Percentiles rank a stretch among this genome's conserved stretches.
These are phyloP conservation scores for Eretmochelys imbricata DNA, from an alignment of 2,113 vertebrate species.

Conservation along the genomic window DNA sequence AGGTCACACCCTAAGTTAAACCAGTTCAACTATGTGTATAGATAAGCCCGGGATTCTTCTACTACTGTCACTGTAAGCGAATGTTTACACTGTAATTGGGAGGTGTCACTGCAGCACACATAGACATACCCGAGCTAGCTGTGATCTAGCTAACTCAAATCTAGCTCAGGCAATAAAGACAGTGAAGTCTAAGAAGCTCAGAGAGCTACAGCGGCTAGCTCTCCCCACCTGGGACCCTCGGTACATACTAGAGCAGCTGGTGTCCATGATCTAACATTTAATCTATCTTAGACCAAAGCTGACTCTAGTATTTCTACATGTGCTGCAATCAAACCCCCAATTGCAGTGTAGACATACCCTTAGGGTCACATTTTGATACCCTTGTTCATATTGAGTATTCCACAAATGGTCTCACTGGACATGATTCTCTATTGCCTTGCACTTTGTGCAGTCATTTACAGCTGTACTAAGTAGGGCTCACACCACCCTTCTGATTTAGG, in stretches of 20 bases:
- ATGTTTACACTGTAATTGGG: background rate
- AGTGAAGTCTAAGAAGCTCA: background rate
- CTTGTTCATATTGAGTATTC: background rate
- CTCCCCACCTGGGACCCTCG: background rate
- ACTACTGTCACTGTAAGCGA: background rate
- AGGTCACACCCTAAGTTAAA: background rate
- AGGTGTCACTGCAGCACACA: background rate
- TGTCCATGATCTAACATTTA: background rate
- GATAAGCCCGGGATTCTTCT: background rate
- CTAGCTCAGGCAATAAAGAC: background rate
- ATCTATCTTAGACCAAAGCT: background rate
- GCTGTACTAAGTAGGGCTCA: background rate
- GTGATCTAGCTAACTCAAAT: background rate
- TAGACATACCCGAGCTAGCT: background rate
- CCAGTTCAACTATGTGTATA: background rate
- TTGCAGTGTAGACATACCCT: background rate
- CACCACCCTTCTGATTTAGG: background rate
- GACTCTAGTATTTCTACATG: background rate
- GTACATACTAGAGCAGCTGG: background rate
- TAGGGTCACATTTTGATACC: background rate
- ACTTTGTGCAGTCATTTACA: background rate
- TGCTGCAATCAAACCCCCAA: background rate
- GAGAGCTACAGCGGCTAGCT: background rate
- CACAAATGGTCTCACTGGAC: background rate
- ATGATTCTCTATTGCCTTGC: background rate